A percentile compares a stretch with the other conserved stretches of the same genome.
phyloP scores from a whole-genome alignment of 1,140 invertebrate genomes.

The Neotoxoptera formosana region DNA sequence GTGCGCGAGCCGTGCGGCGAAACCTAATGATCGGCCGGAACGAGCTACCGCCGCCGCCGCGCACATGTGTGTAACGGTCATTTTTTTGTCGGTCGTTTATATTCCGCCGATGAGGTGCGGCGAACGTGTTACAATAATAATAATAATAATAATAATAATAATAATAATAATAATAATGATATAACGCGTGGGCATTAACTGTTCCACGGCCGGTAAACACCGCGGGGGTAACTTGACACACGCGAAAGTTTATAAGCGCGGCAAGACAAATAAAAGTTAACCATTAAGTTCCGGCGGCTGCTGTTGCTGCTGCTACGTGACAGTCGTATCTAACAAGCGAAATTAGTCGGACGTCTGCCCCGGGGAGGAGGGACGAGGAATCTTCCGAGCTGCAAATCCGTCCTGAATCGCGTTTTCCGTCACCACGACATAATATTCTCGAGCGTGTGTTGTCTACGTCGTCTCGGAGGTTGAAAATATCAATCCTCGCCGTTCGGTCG shows the following conservation, averaged over 20 bases:
- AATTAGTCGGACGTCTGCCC: neutral
- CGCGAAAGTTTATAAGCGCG: neutral
- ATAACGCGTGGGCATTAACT: constrained; percentile 23
- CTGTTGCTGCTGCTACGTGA: neutral
- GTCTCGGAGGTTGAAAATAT: neutral
- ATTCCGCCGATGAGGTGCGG: neutral
- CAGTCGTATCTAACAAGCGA: neutral
- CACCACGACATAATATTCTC: neutral
- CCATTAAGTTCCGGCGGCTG: constrained; percentile 12
- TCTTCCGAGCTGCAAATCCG: too few relatives aligned
- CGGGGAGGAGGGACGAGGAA: neutral
- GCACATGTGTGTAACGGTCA: neutral
- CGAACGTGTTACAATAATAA: constrained; percentile 14
- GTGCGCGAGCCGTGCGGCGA: too few relatives aligned
- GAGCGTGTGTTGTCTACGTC: neutral
- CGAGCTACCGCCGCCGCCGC: neutral
- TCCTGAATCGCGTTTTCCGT: neutral
- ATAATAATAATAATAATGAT: too few relatives aligned
- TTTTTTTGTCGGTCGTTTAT: constrained; percentile 43
- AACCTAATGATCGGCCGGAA: neutral
- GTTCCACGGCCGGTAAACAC: neutral
- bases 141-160: too few relatives aligned
- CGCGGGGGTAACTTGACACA: constrained; percentile 11
- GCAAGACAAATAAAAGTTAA: constrained; percentile 27
- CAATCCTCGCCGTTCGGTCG: neutral